Evolutionary conservation across 2,888 invertebrate genomes (phyloP), one percentile per base, ranked within the genome.

Genomic region (Hypsopygia costalis): DNA sequence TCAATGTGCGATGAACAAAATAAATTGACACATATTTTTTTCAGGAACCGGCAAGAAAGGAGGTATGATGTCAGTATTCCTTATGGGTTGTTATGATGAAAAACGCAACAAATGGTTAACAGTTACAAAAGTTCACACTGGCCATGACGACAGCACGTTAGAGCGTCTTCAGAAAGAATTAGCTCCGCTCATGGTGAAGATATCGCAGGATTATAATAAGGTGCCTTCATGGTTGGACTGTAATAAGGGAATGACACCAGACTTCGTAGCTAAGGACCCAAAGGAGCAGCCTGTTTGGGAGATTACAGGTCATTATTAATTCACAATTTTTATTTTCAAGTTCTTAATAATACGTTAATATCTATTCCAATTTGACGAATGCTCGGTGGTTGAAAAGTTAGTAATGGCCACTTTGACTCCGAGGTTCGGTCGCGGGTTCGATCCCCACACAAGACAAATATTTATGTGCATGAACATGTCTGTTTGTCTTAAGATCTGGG

Each of bases 211-310:
- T 68, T 80, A 85, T 0, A 82, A 79, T 40, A 91, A 91, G 64
- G 79, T 96, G 1, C 98, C 98, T 0, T 57, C 73, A 0, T 98
- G 98, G 98, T 69, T 98, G 46, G 90, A 91, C 33, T 95, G 96
- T 43, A 95, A 94, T 50, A 95, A 94, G 68, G 91, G 93, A 0
- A 91, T 98, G 90, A 90, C 96, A 7, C 98, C 98, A 0, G 98
- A 98, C 83, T 97, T 96, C 71, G 92, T 98, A 0, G 95, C 96
- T 1, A 89, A 81, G 38, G 93, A 97, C 78, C 98, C 98, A 0
- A 93, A 94, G 69, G 85, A 91, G 16, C 95, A 96, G 72, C 98
- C 97, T 0, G 95, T 98, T 6, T 98, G 98, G 98, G 98, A 98
- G 86, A 96, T 98, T 43, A 96, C 97, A 0, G 97, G 94, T 89